Evolutionary conservation across 2,888 invertebrate genomes (phyloP), one percentile per base, ranked within the genome.

Genomic region (Gibbula magus): DNA sequence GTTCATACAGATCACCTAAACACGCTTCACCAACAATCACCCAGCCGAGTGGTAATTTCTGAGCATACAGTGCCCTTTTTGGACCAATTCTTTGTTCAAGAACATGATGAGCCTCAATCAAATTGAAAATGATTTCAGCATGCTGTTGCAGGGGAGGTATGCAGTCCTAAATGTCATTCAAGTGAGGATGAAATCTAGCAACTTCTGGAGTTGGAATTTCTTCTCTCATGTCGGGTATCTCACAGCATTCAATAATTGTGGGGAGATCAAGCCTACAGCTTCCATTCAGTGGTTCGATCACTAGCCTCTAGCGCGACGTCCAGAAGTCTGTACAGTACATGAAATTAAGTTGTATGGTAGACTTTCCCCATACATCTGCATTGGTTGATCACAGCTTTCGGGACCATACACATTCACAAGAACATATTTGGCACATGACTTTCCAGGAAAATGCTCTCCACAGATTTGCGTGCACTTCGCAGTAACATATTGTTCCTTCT

Each of bases 1-100:
- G 56, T 25, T 39, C 18, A 25, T 84, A 82, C 16, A 79, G 16
- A 20, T 83, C 78, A 1, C 83, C 84, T 16, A 83, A 56, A 66
- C 83, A 85, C 7, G 77, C 76, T 56, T 85, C 79, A 18, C 83
- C 85, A 70, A 85, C 67, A 16, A 84, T 56, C 0, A 84, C 80
- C 81, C 82, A 82, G 18, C 82, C 82, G 7, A 84, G 56, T 18
- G 20, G 52, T 4, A 82, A 56, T 66, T 70, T 61, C 52, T 82
- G 82, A 0, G 80, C 83, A 76, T 75, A 83, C 2, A 81, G 83
- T 20, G 83, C 54, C 20, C 66, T 77, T 4, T 2, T 20, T 22
- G 77, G 76, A 16, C 84, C 84, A 0, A 67, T 79, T 13, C 61
- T 51, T 75, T 85, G 85, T 1, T 82, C 80, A 20, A 77, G 56